Conservation (phyloP, 2,888 invertebrate genomes). For the Acanthosepion lycidas region DNA sequence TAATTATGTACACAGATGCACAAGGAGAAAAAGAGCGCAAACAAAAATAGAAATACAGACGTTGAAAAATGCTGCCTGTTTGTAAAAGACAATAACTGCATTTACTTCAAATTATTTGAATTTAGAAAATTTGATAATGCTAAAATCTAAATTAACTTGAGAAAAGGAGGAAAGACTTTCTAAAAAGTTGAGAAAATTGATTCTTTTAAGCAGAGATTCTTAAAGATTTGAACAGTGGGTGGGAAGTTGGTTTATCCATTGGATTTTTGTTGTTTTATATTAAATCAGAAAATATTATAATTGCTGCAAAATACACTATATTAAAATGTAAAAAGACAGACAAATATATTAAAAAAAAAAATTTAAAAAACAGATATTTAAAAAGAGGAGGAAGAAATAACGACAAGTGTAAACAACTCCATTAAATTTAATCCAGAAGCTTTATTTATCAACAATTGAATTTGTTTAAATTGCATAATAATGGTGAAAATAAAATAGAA, state of each 20-base stretch:
- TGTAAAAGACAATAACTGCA: not conserved
- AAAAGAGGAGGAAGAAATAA: not conserved
- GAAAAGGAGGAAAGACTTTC: not conserved
- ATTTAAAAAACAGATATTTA: not conserved
- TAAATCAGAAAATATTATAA: not conserved
- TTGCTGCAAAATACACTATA: not conserved
- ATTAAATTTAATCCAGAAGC: not conserved
- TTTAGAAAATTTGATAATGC: slow-evolving; percentile 22
- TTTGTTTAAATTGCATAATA: not conserved
- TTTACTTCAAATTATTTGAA: not conserved
- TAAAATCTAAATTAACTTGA: not conserved
- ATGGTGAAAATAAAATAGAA: not conserved
- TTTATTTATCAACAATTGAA: not conserved
- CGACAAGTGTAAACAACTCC: not conserved
- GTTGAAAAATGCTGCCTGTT: not conserved
- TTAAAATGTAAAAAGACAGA: not conserved
- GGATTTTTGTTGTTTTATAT: not conserved
- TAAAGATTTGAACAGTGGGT: not conserved
- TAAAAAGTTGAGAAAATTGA: not conserved
- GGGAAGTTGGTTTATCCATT: not conserved
- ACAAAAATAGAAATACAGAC: not conserved
- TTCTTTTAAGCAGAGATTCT: not conserved
- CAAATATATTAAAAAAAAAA: not conserved
- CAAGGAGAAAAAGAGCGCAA: not conserved
- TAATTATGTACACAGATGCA: too few species aligned